Evolutionary conservation across 1,140 invertebrate species (phyloP).

Genomic region (Leguminivora glycinivorella): DNA sequence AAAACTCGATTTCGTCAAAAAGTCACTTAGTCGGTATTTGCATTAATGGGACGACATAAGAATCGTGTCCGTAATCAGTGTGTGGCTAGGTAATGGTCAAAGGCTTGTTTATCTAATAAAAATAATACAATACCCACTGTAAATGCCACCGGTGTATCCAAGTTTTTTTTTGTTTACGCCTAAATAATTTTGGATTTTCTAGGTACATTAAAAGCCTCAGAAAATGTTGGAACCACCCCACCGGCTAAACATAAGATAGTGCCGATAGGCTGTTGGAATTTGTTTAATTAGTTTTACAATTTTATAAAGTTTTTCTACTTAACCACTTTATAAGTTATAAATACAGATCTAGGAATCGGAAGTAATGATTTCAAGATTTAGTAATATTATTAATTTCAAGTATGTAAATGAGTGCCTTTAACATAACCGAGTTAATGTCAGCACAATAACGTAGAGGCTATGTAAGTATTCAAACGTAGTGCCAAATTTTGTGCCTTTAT

Average conservation of each 20-base stretch:
- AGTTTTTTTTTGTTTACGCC: no score
- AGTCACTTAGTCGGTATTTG: no score
- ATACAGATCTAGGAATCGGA: background rate
- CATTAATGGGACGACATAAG: no score
- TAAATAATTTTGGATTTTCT: no score
- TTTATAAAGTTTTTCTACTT: background rate
- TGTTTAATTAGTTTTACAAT: background rate
- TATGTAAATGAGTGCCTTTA: slow-evolving; percentile 1
- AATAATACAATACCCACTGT: no score
- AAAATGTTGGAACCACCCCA: background rate
- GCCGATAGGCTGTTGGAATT: background rate
- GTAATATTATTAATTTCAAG: background rate
- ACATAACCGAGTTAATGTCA: background rate
- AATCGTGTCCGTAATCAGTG: no score
- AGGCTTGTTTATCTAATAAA: no score
- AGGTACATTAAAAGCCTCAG: background rate
- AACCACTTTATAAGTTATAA: background rate
- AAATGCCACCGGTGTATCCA: no score
- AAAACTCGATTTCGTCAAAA: no score
- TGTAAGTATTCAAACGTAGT: background rate
- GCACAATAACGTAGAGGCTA: slow-evolving; percentile 3
- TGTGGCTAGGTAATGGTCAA: no score
- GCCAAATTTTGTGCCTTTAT: slow-evolving; percentile 14
- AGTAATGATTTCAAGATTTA: background rate
- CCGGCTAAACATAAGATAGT: background rate